Evolutionary conservation across 2,888 invertebrate species (phyloP).

Genomic region (Lycaena phlaeas): DNA sequence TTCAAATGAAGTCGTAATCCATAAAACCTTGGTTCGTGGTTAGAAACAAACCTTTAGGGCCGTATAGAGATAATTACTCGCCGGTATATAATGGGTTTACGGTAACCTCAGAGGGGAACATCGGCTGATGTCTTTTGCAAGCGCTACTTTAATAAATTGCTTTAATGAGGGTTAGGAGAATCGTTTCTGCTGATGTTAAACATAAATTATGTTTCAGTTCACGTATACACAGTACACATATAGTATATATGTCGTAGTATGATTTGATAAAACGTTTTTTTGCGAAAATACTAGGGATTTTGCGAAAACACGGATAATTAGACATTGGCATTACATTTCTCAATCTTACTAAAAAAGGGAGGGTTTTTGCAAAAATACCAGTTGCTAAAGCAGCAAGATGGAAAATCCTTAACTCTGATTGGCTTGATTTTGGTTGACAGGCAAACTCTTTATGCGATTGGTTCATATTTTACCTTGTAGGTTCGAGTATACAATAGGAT

Average conservation of each 20-base stretch:
- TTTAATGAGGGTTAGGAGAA: constrained; percentile 21
- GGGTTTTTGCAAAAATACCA: background rate
- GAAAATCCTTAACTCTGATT: too few species aligned
- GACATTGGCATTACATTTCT: too few species aligned
- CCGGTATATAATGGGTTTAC: constrained; percentile 28
- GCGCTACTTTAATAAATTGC: constrained; percentile 25
- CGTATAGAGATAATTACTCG: constrained; percentile 46
- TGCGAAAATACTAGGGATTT: too few species aligned
- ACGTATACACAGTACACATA: background rate
- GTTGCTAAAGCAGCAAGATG: too few species aligned
- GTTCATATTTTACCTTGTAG: too few species aligned
- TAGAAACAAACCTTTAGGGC: constrained; percentile 42
- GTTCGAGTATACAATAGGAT: too few species aligned
- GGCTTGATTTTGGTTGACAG: too few species aligned
- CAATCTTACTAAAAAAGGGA: too few species aligned
- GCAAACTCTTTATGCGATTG: too few species aligned
- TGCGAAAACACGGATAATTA: too few species aligned
- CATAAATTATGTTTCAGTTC: constrained; percentile 7
- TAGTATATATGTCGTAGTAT: too few species aligned
- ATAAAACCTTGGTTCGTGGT: constrained; percentile 29
- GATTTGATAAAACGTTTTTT: too few species aligned
- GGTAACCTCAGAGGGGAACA: constrained; percentile 26
- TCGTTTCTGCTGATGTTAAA: constrained; percentile 6
- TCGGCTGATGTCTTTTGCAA: constrained; percentile 27
- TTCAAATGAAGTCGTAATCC: constrained; percentile 1